phyloP scores from a whole-genome alignment of 1,140 invertebrate genomes.

The Drosophila auraria region DNA sequence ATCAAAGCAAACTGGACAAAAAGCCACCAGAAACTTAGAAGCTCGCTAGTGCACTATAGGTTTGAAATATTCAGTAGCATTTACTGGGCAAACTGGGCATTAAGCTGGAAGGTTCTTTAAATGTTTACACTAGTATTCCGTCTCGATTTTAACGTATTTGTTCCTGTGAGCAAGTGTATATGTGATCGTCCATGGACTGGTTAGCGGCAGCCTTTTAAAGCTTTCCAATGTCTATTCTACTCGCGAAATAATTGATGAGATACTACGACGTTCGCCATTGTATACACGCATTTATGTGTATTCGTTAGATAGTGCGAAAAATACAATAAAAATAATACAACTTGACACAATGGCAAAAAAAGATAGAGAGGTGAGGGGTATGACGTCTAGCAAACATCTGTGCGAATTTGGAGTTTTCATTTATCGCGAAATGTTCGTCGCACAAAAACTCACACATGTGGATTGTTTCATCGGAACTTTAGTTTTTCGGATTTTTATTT shows the following conservation, averaged over 20 bases:
- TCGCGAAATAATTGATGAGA: conserved; percentile 61
- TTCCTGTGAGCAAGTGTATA: background rate
- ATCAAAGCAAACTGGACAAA: too few relatives aligned
- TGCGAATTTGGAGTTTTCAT: conserved; percentile 23
- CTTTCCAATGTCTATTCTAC: conserved; percentile 35
- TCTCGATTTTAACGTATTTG: too few relatives aligned
- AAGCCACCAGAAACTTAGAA: too few relatives aligned
- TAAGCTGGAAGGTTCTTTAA: background rate
- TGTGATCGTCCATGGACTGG: conserved; percentile 4
- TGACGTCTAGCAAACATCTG: conserved; percentile 57
- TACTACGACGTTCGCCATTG: conserved; percentile 25
- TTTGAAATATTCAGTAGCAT: background rate
- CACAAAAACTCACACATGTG: background rate
- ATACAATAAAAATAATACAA: conserved; percentile 25
- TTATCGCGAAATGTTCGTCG: conserved; percentile 5
- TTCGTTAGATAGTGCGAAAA: conserved; percentile 33
- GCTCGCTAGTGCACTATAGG: background rate
- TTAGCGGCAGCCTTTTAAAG: conserved; percentile 42
- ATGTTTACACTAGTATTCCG: background rate
- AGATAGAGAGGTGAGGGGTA: conserved; percentile 10
- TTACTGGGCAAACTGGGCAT: background rate
- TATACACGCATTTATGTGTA: conserved; percentile 12
- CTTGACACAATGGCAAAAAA: conserved; percentile 31
- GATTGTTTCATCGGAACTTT: background rate
- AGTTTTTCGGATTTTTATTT: too few relatives aligned